These are phyloP conservation scores for Sardinella longiceps DNA, from an alignment of 2,797 vertebrate species.

Conservation along the genomic window DNA sequence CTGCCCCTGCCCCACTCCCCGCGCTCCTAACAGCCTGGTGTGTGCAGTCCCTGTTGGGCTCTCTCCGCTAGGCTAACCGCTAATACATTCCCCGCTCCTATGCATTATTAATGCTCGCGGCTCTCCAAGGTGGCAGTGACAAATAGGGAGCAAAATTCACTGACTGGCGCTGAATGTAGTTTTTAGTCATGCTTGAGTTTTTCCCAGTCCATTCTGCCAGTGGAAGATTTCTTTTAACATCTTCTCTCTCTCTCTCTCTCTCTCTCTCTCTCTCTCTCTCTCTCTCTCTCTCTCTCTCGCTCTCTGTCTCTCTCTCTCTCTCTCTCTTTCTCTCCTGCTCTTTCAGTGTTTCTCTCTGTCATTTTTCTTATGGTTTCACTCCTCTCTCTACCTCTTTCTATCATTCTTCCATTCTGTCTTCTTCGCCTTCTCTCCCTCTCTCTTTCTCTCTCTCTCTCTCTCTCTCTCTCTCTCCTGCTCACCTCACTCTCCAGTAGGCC, in stretches of 20 bases:
- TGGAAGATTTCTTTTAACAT: slow-evolving; percentile 77
- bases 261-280: slow-evolving; percentile 66
- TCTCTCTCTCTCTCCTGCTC: slow-evolving; percentile 38
- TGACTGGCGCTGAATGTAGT: slow-evolving; percentile 95
- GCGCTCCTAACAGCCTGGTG: slow-evolving; percentile 72
- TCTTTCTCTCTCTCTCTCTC: slow-evolving; percentile 53
- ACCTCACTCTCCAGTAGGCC: slow-evolving; percentile 55
- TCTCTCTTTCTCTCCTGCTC: slow-evolving; percentile 46
- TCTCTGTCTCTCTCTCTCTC: slow-evolving; percentile 41
- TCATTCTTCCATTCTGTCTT: slow-evolving; percentile 52
- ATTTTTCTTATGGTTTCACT: background rate
- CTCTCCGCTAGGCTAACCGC: slow-evolving; percentile 91
- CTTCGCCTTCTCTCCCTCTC: slow-evolving; percentile 24
- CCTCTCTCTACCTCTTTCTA: slow-evolving; percentile 15
- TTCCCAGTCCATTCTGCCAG: slow-evolving; percentile 87
- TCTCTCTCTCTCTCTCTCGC: slow-evolving; percentile 54
- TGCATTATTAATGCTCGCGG: slow-evolving; percentile 98
- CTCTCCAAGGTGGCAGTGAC: slow-evolving; percentile 98
- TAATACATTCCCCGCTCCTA: slow-evolving; percentile 96
- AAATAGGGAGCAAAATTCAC: slow-evolving; percentile 97
- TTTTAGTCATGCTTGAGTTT: slow-evolving; percentile 98
- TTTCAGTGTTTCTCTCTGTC: background rate
- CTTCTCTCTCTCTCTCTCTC: slow-evolving; percentile 28
- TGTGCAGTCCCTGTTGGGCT: slow-evolving; percentile 80
- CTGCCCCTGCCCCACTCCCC: slow-evolving; percentile 41